These are phyloP conservation scores for Malurus alboscapulatus DNA, from an alignment of 2,113 vertebrate genomes.

Conservation along the genomic window DNA sequence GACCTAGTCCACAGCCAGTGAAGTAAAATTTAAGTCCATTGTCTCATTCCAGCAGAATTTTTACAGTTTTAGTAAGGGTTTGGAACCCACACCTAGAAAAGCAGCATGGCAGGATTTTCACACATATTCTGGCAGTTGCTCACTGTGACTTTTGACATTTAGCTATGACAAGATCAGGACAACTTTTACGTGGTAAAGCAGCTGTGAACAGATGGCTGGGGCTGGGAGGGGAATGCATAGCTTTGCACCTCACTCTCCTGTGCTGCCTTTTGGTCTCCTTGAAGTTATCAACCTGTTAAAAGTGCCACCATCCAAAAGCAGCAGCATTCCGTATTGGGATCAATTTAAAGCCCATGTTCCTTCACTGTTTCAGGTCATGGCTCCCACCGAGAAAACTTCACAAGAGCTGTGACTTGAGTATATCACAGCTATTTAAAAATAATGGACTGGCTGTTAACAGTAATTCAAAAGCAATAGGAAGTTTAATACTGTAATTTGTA, in stretches of 20 bases:
- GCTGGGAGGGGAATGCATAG: rapidly evolving
- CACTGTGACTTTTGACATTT: background rate
- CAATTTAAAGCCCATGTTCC: background rate
- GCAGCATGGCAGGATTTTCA: background rate
- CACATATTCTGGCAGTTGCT: background rate
- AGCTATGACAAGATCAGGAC: background rate
- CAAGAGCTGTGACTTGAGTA: background rate
- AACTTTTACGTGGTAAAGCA: background rate
- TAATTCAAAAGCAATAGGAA: background rate
- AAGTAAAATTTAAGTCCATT: background rate
- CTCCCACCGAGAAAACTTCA: background rate
- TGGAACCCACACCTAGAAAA: background rate
- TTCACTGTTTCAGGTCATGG: background rate
- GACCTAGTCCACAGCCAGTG: background rate
- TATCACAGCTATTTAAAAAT: background rate
- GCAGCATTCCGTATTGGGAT: background rate
- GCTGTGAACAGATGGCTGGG: background rate
- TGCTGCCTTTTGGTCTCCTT: background rate
- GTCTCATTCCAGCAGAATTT: background rate
- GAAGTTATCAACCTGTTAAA: background rate
- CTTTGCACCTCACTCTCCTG: background rate
- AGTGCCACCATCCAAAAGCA: background rate
- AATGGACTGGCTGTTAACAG: background rate
- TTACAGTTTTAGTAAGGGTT: background rate
- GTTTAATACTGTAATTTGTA: slow-evolving; percentile 22